Percentiles rank a stretch among this genome's conserved stretches.
Evolutionary conservation across 1,140 invertebrate species (phyloP).

Genomic region (Bombyx mandarina): DNA sequence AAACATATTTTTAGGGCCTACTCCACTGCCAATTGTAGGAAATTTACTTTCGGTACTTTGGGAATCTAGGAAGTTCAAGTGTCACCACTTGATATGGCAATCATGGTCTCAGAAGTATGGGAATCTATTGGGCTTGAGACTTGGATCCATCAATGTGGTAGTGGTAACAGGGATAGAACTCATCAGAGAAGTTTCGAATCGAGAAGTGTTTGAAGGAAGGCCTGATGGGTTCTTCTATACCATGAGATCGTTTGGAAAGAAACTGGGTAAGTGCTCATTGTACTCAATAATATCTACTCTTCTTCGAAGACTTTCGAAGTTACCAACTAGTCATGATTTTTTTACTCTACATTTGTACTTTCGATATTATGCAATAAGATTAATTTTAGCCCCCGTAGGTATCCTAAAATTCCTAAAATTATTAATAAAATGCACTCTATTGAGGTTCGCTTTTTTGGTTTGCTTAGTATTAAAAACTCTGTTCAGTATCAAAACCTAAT

Average conservation of each 20-base stretch:
- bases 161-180: constrained; percentile 74
- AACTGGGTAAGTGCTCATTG: constrained; percentile 71
- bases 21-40: constrained; percentile 37
- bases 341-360: too few species aligned
- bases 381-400: too few species aligned
- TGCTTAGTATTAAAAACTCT: too few species aligned
- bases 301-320: neutral
- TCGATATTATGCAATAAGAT: too few species aligned
- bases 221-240: constrained; percentile 79
- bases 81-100: constrained; percentile 46
- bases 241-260: constrained; percentile 75
- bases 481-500: too few species aligned
- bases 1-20: constrained; percentile 41
- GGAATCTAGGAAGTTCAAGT: constrained; percentile 34
- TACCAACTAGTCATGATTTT: too few species aligned
- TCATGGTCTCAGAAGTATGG: constrained; percentile 71
- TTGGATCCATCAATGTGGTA: constrained; percentile 74
- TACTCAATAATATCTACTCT: neutral
- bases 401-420: too few species aligned
- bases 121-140: constrained; percentile 74
- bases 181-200: constrained; percentile 73
- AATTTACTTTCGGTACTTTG: constrained; percentile 43
- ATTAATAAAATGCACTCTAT: too few species aligned
- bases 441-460: too few species aligned
- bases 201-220: constrained; percentile 78